Evolutionary conservation across 1,140 invertebrate species (phyloP).

Genomic region (Neocloeon triangulifer): DNA sequence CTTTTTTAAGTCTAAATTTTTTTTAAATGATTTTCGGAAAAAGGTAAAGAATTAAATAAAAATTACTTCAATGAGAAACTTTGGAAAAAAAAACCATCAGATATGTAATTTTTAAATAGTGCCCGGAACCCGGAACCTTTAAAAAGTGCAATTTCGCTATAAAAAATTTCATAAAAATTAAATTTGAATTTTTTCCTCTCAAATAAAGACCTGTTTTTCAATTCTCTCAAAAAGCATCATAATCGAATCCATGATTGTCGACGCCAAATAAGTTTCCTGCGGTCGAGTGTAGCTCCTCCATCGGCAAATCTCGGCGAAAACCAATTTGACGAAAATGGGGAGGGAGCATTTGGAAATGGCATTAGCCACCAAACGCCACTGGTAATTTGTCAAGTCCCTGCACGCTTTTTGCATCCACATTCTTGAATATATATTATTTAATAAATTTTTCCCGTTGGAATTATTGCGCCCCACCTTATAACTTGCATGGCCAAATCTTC

Average conservation of each 20-base stretch:
- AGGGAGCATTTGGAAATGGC: slow-evolving; percentile 82
- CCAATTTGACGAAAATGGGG: slow-evolving; percentile 92
- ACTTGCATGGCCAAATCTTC: slow-evolving; percentile 86
- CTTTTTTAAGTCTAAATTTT: too few species aligned
- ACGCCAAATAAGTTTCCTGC: slow-evolving; percentile 73
- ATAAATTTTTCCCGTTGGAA: not conserved
- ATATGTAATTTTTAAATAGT: too few species aligned
- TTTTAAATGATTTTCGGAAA: too few species aligned
- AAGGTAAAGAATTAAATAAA: too few species aligned
- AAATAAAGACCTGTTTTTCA: slow-evolving; percentile 73
- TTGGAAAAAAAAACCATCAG: too few species aligned
- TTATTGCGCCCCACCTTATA: slow-evolving; percentile 47
- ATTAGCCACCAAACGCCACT: slow-evolving; percentile 86
- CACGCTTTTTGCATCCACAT: slow-evolving; percentile 87
- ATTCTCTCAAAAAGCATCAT: slow-evolving; percentile 91
- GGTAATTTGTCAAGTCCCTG: slow-evolving; percentile 71
- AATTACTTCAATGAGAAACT: too few species aligned
- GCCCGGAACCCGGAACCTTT: too few species aligned
- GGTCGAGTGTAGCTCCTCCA: slow-evolving; percentile 94
- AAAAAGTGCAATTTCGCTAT: too few species aligned
- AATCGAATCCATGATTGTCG: slow-evolving; percentile 92
- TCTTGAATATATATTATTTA: slow-evolving; percentile 17
- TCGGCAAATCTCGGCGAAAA: slow-evolving; percentile 86
- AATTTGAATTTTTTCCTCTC: too few species aligned
- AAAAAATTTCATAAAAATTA: too few species aligned